Conservation (phyloP, 1,140 invertebrate genomes). For the Zaprionus vittiger region DNA sequence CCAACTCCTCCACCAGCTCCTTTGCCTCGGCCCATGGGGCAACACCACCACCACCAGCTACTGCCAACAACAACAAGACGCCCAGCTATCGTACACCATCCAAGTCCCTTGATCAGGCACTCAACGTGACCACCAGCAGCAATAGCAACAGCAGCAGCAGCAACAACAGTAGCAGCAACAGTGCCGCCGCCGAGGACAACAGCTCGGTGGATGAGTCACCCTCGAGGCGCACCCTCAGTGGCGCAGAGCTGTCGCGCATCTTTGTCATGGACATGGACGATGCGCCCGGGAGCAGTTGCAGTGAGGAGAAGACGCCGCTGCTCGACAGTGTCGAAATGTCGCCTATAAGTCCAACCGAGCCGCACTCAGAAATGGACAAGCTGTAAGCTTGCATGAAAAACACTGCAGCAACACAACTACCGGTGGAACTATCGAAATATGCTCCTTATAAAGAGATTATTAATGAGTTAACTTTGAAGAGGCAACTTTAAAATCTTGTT, state of each 20-base stretch:
- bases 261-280: constrained; percentile 82
- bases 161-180: constrained; percentile 44
- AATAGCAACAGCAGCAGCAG: constrained; percentile 40
- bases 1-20: constrained; percentile 23
- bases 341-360: constrained; percentile 82
- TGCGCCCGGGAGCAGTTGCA: constrained; percentile 66
- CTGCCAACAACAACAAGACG: constrained; percentile 50
- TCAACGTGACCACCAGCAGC: constrained; percentile 39
- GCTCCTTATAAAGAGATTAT: neutral
- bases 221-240: constrained; percentile 67
- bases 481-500: neutral
- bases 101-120: constrained; percentile 67
- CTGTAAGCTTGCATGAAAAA: constrained; percentile 49
- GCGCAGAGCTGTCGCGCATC: constrained; percentile 74
- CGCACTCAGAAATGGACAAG: constrained; percentile 67
- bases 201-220: constrained; percentile 78
- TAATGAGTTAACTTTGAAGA: neutral
- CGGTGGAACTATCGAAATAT: neutral
- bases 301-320: constrained; percentile 83
- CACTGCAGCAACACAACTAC: neutral
- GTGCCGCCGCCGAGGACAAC: constrained; percentile 47
- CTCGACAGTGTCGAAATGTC: constrained; percentile 84
- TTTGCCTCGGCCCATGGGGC: constrained; percentile 3
- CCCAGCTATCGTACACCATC: constrained; percentile 68
- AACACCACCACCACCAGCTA: constrained; percentile 14